A percentile compares a stretch with the other conserved stretches of the same genome.
Conservation (phyloP, 2,888 invertebrate species). For the Sussaba pulchella region DNA sequence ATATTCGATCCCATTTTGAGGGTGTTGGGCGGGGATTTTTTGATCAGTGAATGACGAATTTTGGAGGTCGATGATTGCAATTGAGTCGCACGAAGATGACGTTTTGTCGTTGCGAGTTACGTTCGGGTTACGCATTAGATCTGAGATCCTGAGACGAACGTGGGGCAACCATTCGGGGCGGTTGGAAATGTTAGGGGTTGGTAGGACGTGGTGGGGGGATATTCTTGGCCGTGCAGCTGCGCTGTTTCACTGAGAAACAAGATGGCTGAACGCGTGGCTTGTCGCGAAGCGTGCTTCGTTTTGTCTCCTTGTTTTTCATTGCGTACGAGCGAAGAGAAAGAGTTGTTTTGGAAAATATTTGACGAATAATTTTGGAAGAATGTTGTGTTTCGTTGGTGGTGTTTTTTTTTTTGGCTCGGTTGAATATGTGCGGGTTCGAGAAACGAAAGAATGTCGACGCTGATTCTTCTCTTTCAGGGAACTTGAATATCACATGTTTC, state of each 20-base stretch:
- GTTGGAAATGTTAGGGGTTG: constrained; percentile 74
- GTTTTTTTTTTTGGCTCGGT: constrained; percentile 30
- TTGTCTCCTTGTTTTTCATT: constrained; percentile 50
- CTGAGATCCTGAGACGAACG: constrained; percentile 13
- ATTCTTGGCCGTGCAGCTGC: constrained; percentile 76
- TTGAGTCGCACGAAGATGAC: constrained; percentile 19
- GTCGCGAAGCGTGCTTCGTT: constrained; percentile 69
- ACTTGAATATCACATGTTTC: constrained; percentile 10
- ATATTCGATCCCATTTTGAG: neutral
- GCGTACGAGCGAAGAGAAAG: neutral
- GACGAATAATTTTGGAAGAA: constrained; percentile 15
- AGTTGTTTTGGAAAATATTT: constrained; percentile 22
- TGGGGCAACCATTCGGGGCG: constrained; percentile 72
- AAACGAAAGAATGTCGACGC: constrained; percentile 10
- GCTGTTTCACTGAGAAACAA: constrained; percentile 78
- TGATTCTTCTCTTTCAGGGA: constrained; percentile 10
- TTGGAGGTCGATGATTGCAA: neutral
- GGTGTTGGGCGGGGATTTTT: neutral
- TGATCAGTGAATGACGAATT: neutral
- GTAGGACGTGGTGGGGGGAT: constrained; percentile 68
- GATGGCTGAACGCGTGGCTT: constrained; percentile 79
- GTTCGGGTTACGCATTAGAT: constrained; percentile 17
- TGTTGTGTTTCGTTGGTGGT: constrained; percentile 29
- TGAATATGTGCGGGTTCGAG: neutral
- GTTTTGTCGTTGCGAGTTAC: constrained; percentile 38